A percentile compares a stretch with the other conserved stretches of the same genome.
Conservation (phyloP, 2,888 invertebrate species). For the Phasia obesa region DNA sequence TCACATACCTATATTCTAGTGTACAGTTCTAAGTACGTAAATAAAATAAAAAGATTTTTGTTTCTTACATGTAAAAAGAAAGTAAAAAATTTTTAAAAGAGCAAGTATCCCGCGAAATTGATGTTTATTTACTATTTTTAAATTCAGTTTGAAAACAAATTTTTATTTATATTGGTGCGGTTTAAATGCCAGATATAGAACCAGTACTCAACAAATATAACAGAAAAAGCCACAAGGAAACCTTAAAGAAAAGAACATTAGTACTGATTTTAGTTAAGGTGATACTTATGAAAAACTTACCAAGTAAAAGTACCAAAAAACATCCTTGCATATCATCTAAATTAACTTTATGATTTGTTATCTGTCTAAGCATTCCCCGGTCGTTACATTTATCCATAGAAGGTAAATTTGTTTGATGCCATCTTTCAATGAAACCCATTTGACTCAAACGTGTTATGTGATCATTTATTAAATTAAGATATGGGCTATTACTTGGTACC, state of each 20-base stretch:
- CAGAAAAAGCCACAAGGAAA: constrained; percentile 74
- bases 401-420: constrained; percentile 90
- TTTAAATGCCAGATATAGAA: constrained; percentile 46
- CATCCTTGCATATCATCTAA: constrained; percentile 96
- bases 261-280: background rate
- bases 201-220: constrained; percentile 76
- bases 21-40: constrained; percentile 73
- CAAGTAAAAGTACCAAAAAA: constrained; percentile 91
- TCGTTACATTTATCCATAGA: constrained; percentile 91
- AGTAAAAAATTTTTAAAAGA: background rate
- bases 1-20: background rate
- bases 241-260: constrained; percentile 69
- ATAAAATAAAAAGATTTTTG: constrained; percentile 68
- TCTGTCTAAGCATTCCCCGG: constrained; percentile 85
- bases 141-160: constrained; percentile 41
- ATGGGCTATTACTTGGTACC: constrained; percentile 89
- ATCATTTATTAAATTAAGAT: constrained; percentile 88
- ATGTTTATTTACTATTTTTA: background rate
- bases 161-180: constrained; percentile 18
- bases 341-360: constrained; percentile 94
- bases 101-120: background rate
- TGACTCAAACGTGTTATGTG: constrained; percentile 92
- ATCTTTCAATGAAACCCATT: constrained; percentile 92
- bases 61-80: constrained; percentile 73
- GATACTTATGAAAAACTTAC: constrained; percentile 82